Evolutionary conservation across 2,113 vertebrate species (phyloP), one percentile per base, ranked within the genome.

Genomic region (Entosphenus tridentatus): DNA sequence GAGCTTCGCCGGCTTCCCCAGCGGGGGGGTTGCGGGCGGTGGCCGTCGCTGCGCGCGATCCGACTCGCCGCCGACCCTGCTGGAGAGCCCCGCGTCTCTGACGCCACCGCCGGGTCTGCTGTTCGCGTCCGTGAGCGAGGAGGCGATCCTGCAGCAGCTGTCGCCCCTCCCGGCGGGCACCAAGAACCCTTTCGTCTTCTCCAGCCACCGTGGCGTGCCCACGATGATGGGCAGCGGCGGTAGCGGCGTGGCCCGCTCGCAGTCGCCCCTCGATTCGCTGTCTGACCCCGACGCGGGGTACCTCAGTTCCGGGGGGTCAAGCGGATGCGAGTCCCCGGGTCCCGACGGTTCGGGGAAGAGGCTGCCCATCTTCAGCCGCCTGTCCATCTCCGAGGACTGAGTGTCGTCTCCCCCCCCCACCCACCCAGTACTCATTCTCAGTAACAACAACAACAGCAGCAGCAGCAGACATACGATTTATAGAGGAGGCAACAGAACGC

Each of bases 281-380:
- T 85, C 87, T 3, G 87, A 89, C 79, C 92, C 89, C 69, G 88
- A 90, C 70, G 39, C 39, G 39, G 39, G 39, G 6, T 39, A 39
- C 39, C 87, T 86, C 72, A 88, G 93, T 83, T 96, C 91, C 7
- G 86, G 92, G 76, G 93, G 88, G 79, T 83, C 88, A 75, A 91
- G 90, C 56, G 92, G 89, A 76, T 95, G 90, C 0, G 92, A 95
- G 81, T 95, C 89, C 56, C 92, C 92, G 6, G 80, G 82, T 78
- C 85, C 91, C 77, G 92, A 97, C 82, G n/a, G n/a, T 9, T 89
- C 82, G 83, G 39, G 39, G 39, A 87, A 87, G 78, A 87, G 92
- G 77, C 86, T 97, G 73, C 92, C 92, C 78, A 96, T 96, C 83
- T 97, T 97, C 82, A 96, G 92, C 87, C 92, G 91, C 85, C 91